A percentile compares a stretch with the other conserved stretches of the same genome.
Conservation (phyloP, 35 echinoderm and acorn worm species). For the Anneissia japonica region DNA sequence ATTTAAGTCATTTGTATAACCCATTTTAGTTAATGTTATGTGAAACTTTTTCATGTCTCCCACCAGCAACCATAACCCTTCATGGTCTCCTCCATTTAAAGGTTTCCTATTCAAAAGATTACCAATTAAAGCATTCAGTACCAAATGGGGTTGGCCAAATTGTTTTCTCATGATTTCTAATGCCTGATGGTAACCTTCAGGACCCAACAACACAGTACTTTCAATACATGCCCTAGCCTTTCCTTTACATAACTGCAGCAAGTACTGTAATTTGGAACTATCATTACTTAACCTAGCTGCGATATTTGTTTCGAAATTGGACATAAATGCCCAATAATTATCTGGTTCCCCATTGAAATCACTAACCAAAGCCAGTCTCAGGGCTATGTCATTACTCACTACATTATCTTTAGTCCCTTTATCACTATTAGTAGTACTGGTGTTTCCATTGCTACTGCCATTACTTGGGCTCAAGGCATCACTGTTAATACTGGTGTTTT, state of each 20-base stretch:
- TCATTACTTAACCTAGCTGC: conserved; percentile 15
- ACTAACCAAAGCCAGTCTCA: conserved; percentile 20
- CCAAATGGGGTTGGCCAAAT: conserved; percentile 41
- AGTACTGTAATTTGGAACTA: conserved; percentile 12
- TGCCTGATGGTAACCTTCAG: conserved; percentile 21
- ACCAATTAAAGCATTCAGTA: conserved; percentile 14
- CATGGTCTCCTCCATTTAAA: conserved; percentile 6
- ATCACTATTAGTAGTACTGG: background rate
- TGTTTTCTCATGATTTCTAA: conserved; percentile 5
- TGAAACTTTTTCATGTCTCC: conserved; percentile 25
- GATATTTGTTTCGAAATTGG: conserved; percentile 35
- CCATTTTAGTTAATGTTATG: conserved; percentile 11
- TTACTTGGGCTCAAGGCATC: background rate
- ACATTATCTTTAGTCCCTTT: background rate
- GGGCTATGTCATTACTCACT: conserved; percentile 13
- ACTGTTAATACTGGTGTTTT: too few species aligned
- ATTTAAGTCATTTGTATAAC: conserved; percentile 16
- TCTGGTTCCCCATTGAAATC: conserved; percentile 27
- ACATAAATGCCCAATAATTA: conserved; percentile 31
- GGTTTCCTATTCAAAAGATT: conserved; percentile 20
- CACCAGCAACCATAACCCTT: conserved; percentile 17
- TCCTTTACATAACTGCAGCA: conserved; percentile 3
- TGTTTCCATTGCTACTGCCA: too few species aligned
- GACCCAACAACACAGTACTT: conserved; percentile 11
- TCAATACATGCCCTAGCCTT: conserved; percentile 1